Conservation (phyloP, 2,113 vertebrate genomes). For the Xiphophorus maculatus region DNA sequence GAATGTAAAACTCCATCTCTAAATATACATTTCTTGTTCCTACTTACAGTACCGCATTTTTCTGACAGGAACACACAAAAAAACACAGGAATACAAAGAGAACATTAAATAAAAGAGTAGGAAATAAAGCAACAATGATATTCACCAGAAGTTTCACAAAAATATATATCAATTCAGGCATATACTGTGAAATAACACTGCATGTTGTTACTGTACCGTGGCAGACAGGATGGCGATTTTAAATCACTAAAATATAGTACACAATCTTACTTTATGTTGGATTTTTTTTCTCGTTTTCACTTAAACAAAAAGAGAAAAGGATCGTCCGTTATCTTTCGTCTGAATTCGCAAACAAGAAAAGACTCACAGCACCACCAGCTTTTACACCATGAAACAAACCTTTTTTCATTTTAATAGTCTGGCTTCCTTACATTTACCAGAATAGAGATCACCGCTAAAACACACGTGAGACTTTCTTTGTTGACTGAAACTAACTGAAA, state of each 20-base stretch:
- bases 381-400: neutral
- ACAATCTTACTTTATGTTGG: neutral
- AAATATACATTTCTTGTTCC: conserved; percentile 19
- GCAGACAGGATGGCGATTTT: conserved; percentile 36
- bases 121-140: conserved; percentile 16
- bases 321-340: neutral
- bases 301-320: neutral
- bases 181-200: conserved; percentile 47
- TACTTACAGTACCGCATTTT: neutral
- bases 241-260: conserved; percentile 22
- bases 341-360: conserved; percentile 33
- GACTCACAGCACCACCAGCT: conserved; percentile 7
- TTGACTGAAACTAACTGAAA: neutral
- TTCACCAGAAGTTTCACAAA: conserved; percentile 40
- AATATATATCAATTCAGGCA: conserved; percentile 49
- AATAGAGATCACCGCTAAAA: conserved; percentile 20
- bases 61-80: neutral
- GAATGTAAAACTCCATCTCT: neutral
- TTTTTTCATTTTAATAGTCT: neutral
- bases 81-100: neutral
- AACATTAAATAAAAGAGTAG: neutral
- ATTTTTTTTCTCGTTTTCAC: neutral
- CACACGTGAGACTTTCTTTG: neutral
- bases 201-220: conserved; percentile 30
- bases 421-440: conserved; percentile 16